A percentile compares a stretch with the other conserved stretches of the same genome.
These are phyloP conservation scores for Scrobipalpa costella DNA, from an alignment of 2,888 invertebrate genomes.

Conservation along the genomic window DNA sequence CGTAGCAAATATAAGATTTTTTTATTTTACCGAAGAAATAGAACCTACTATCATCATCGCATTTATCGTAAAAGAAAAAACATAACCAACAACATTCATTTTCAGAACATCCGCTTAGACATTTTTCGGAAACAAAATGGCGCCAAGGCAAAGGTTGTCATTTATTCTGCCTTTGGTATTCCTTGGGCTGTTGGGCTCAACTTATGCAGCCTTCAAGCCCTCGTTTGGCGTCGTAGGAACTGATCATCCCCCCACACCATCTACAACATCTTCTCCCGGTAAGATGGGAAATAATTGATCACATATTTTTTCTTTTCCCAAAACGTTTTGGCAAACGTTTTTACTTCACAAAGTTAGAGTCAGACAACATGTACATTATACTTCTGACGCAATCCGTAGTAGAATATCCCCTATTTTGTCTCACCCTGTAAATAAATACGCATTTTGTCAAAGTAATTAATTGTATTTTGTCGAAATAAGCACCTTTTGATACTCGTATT, in stretches of 20 bases:
- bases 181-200: constrained; percentile 34
- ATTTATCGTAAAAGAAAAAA: background rate
- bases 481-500: background rate
- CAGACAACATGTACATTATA: background rate
- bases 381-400: background rate
- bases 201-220: constrained; percentile 50
- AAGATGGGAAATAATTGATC: constrained; percentile 37
- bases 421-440: background rate
- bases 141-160: constrained; percentile 31
- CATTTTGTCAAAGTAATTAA: background rate
- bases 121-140: constrained; percentile 30
- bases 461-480: too few species aligned
- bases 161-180: constrained; percentile 34
- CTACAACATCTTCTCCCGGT: constrained; percentile 51
- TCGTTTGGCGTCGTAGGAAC: constrained; percentile 51
- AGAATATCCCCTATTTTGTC: background rate
- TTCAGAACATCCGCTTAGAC: constrained; percentile 30
- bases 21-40: background rate
- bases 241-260: constrained; percentile 41
- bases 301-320: background rate
- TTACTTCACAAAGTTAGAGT: constrained; percentile 2
- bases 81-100: constrained; percentile 22
- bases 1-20: background rate
- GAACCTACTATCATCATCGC: background rate
- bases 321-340: background rate